Evolutionary conservation across 2,113 vertebrate genomes (phyloP), one percentile per base, ranked within the genome.

Genomic region (Pseudorasbora parva): DNA sequence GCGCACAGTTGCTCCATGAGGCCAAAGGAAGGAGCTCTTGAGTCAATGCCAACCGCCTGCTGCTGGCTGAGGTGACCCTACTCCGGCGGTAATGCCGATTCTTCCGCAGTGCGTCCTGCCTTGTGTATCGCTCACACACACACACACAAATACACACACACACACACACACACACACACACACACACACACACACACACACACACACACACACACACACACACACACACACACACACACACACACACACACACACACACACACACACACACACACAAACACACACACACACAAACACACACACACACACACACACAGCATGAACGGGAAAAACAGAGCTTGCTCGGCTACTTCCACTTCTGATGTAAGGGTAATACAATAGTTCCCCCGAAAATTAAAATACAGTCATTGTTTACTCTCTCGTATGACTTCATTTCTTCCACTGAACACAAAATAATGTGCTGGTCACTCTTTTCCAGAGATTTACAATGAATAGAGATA

Each of bases 31-130:
- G 81, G 60, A 47, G 54, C 72, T 75, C 30, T 83, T 77, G 85
- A 81, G 62, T 49, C 25, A 5, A 78, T 87, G 87, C 87, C 87
- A 90, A 47, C 51, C 59, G 87, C 73, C 64, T 78, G 64, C 82
- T 84, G 74, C 64, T 57, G 56, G 10, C 66, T 11, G 64, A 75
- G 33, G 78, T 88, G 84, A 82, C 74, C 78, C 37, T 54, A 30
- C 76, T 82, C 71, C 72, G 33, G 37, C 19, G 66, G 79, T 69
- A 73, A 84, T n/a, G 45, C 72, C 14, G 76, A 72, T 84, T 78
- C 77, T 85, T 85, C 69, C 25, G 75, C 60, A 81, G 27, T 33
- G 30, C 27, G 27, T 73, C 73, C 57, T 59, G 27, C 30, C 66
- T 47, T 43, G 45, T 57, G 30, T 68, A 76, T 66, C 25, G 5